Evolutionary conservation across 2,113 vertebrate species (phyloP).

Genomic region (Menura novaehollandiae): DNA sequence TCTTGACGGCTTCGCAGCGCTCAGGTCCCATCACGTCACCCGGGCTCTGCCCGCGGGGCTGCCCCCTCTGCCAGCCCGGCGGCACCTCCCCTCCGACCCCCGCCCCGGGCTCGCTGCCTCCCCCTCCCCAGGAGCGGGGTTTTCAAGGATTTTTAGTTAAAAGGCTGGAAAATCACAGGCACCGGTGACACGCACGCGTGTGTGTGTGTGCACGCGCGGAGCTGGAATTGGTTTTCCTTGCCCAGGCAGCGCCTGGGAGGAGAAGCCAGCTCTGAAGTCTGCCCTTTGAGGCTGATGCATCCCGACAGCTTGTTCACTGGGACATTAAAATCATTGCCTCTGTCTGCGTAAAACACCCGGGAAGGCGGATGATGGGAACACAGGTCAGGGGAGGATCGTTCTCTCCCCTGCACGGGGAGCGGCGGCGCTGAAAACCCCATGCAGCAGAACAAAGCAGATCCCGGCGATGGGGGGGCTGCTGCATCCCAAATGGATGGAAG

Average conservation of each 20-base stretch:
- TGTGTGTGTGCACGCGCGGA: background rate
- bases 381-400: background rate
- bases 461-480: fast-evolving
- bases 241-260: background rate
- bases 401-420: background rate
- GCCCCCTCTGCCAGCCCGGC: background rate
- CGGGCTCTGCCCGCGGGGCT: background rate
- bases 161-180: background rate
- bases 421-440: fast-evolving
- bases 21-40: background rate
- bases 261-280: background rate
- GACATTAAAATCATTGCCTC: conserved; percentile 54
- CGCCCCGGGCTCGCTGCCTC: background rate
- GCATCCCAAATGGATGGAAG: background rate
- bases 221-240: background rate
- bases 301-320: conserved; percentile 57
- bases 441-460: background rate
- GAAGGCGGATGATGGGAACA: background rate
- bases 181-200: fast-evolving
- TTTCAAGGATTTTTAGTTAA: background rate
- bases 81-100: fast-evolving
- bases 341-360: background rate
- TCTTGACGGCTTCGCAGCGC: background rate
- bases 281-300: conserved; percentile 64
- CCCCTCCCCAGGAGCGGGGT: background rate